Evolutionary conservation across 2,797 vertebrate species (phyloP), one percentile per base, ranked within the genome.

Genomic region (Poecilia gillii): DNA sequence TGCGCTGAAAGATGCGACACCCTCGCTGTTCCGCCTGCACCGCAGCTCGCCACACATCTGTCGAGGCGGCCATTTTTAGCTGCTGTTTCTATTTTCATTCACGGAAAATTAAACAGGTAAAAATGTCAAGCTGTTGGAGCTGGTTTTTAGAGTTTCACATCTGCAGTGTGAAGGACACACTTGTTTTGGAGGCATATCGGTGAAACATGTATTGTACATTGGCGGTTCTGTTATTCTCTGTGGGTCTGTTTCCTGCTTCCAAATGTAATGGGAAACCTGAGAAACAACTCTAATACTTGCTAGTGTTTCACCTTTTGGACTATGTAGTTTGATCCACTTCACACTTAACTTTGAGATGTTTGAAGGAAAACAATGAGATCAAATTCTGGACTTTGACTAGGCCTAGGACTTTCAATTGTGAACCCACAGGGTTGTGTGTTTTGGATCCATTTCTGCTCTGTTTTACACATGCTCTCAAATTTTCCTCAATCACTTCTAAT

Each of bases 41-140:
- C 1, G 1, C 11, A 66, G 45, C 87, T 82, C 28, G 28, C 77
- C 81, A 59, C 90, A 82, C 91, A 93, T 93, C 92, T 91, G 91
- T 86, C 11, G 33, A 85, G 81, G 68, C 70, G 82, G 86, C 87
- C 92, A 91, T 91, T 93, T 94, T 92, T 93, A 94, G 93, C 80
- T 62, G 0, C 43, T 45, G 62, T 72, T 77, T 84, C 92, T 93
- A 93, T 94, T 95, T 94, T 93, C 89, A 91, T 78, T 81, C 81
- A 73, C 41, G 91, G 83, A 91, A 90, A 83, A 31, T 64, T 62
- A 57, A 66, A 36, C 16, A 13, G 39, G 68, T 7, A 79, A 57
- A 76, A 73, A 47, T 46, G 45, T 3, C 39, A 6, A 4, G 18
- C 4, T 46, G 23, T 62, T 77, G 41, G 4, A 80, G 11, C 20